Evolutionary conservation across 2,113 vertebrate species (phyloP), one percentile per base, ranked within the genome.

Genomic region (Diadophis punctatus): DNA sequence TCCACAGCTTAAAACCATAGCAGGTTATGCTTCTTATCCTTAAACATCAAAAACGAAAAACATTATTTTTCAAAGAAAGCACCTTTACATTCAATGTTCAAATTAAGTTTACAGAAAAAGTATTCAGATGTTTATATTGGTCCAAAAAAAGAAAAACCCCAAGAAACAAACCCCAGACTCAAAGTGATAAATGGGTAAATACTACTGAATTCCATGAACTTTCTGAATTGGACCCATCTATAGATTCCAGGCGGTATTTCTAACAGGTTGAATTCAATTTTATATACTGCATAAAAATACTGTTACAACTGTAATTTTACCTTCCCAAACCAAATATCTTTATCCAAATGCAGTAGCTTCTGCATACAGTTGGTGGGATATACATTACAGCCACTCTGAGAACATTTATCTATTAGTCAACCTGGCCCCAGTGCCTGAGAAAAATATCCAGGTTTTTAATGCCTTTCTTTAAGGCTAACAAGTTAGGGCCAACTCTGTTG

Each of bases 41-140:
- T 60, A 90, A 93, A 91, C 0, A 18, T 1, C 0, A 46, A 53
- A 10, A 4, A 48, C 91, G 85, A 46, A 0, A 0, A 0, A 0
- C 46, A 8, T 2, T 3, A 92, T 85, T 89, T 89, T 46, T 27
- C 0, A 0, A 90, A 86, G n/a, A 16, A 85, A 84, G 30, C 52
- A 85, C 3, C 2, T 68, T 68, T 80, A 23, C 68, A 22, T 48
- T 5, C 16, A 87, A 3, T 30, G 27, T 25, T 88, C 0, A 30
- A 46, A 46, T 88, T 92, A 93, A 93, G 53, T 27, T 68, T 68
- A 34, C 16, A 90, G 84, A 74, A 94, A 93, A 34, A 89, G 52
- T 68, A 89, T 58, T 90, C 39, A 8, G 27, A 11, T 34, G 68
- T 3, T 9, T 60, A 0, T 27, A 30, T 8, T 88, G 43, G 91